A percentile compares a stretch with the other conserved stretches of the same genome.
Evolutionary conservation across 2,888 invertebrate genomes (phyloP).

Genomic region (Leptinotarsa juncta): DNA sequence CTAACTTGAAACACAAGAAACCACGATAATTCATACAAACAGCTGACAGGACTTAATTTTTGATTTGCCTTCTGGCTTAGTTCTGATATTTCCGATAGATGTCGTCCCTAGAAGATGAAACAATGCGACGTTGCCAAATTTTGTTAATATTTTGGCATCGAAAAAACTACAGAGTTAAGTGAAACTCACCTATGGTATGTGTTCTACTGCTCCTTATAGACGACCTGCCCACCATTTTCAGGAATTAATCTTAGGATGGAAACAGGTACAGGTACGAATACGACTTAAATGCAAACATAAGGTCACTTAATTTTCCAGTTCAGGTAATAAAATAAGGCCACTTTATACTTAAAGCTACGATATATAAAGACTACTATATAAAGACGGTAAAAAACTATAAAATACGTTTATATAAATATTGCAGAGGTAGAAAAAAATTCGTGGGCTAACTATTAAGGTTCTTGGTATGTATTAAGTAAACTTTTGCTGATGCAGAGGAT

Average conservation of each 20-base stretch:
- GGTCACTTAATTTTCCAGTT: constrained; percentile 55
- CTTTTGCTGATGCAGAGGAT: constrained; percentile 20
- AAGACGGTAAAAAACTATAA: constrained; percentile 48
- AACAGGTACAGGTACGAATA: constrained; percentile 51
- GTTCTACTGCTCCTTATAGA: constrained; percentile 61
- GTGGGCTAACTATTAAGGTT: constrained; percentile 27
- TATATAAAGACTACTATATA: constrained; percentile 34
- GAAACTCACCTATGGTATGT: constrained; percentile 59
- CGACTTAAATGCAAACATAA: constrained; percentile 52
- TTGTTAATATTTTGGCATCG: not conserved
- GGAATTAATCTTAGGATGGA: constrained; percentile 46
- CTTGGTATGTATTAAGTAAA: constrained; percentile 14
- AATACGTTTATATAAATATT: constrained; percentile 54
- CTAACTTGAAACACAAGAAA: too few relatives aligned
- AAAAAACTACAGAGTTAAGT: not conserved
- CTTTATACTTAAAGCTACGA: constrained; percentile 47
- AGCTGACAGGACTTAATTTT: too few relatives aligned
- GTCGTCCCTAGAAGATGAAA: not conserved
- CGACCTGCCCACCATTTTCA: constrained; percentile 61
- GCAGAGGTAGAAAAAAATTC: constrained; percentile 54
- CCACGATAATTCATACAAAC: too few relatives aligned
- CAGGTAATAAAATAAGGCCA: constrained; percentile 57
- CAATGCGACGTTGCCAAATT: not conserved
- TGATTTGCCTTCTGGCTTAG: too few relatives aligned
- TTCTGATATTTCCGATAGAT: not conserved